Evolutionary conservation across 2,113 vertebrate species (phyloP).

Genomic region (Eupsittula cactorum): DNA sequence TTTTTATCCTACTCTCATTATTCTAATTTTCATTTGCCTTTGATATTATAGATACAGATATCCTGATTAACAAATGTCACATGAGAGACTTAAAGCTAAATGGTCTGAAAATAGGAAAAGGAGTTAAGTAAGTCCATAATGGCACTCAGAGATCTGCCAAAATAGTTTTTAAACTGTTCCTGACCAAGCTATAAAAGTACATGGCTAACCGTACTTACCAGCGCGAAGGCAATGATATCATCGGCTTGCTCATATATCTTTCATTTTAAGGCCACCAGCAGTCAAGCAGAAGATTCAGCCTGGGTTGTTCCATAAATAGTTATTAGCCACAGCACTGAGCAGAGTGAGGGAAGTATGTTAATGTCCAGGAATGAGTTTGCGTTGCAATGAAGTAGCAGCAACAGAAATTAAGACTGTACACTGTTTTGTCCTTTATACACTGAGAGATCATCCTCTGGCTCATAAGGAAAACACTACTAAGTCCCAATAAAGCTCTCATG

Average conservation of each 20-base stretch:
- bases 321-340: background rate
- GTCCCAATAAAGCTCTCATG: background rate
- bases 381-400: background rate
- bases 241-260: background rate
- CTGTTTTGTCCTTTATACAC: background rate
- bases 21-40: slow-evolving; percentile 51
- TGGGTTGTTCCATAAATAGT: background rate
- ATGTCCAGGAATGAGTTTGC: background rate
- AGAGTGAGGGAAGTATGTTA: background rate
- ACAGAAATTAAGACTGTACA: background rate
- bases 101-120: slow-evolving; percentile 3
- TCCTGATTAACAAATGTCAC: slow-evolving; percentile 31
- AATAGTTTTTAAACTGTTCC: slow-evolving; percentile 40
- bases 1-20: background rate
- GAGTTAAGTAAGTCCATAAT: slow-evolving; percentile 58
- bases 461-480: background rate
- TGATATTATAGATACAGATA: slow-evolving; percentile 17
- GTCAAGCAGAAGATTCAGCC: background rate
- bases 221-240: background rate
- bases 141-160: slow-evolving; percentile 45
- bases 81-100: slow-evolving; percentile 57
- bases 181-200: slow-evolving; percentile 1
- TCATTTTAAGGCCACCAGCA: background rate
- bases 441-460: background rate
- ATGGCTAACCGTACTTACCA: background rate